Percentiles rank a stretch among this genome's conserved stretches.
These are phyloP conservation scores for Macroramphosus scolopax DNA, from an alignment of 2,797 vertebrate species.

Conservation along the genomic window DNA sequence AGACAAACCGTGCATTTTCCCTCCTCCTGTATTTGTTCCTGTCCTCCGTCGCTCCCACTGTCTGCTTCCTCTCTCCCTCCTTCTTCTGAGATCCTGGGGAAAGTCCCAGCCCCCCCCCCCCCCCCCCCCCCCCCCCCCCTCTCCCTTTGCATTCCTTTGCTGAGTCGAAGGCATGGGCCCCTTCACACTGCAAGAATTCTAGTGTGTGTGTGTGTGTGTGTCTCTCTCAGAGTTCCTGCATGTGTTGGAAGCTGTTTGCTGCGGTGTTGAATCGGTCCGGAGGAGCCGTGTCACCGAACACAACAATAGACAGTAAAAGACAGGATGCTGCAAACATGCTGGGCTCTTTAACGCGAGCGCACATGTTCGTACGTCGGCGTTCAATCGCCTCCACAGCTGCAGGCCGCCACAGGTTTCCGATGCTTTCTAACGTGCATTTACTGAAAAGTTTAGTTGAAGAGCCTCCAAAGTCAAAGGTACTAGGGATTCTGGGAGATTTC, in stretches of 20 bases:
- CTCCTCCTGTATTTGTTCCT: conserved; percentile 76
- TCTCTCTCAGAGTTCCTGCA: conserved; percentile 28
- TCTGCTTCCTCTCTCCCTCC: conserved; percentile 71
- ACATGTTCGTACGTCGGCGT: conserved; percentile 4
- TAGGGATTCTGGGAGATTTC: no score
- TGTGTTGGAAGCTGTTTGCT: conserved; percentile 48
- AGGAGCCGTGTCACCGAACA: conserved; percentile 58
- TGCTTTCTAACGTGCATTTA: no score
- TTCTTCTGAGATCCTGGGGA: conserved; percentile 69
- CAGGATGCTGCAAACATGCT: conserved; percentile 61
- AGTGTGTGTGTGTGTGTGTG: conserved; percentile 8
- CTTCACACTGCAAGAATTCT: conserved; percentile 49
- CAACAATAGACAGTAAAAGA: conserved; percentile 68
- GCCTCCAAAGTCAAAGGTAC: no score
- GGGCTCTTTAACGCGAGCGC: conserved; percentile 25
- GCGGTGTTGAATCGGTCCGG: conserved; percentile 49
- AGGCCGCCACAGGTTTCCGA: no score
- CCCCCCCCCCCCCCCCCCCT: conserved; percentile 29
- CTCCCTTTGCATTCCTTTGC: conserved; percentile 50
- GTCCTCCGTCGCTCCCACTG: conserved; percentile 68
- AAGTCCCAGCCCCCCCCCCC: conserved; percentile 63
- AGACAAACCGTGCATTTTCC: conserved; percentile 70
- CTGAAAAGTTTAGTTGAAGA: no score
- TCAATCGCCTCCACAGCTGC: conserved; percentile 66
- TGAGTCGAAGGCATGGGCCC: conserved; percentile 43